phyloP scores from a whole-genome alignment of 1,140 invertebrate genomes.

The Carposina sasakii region DNA sequence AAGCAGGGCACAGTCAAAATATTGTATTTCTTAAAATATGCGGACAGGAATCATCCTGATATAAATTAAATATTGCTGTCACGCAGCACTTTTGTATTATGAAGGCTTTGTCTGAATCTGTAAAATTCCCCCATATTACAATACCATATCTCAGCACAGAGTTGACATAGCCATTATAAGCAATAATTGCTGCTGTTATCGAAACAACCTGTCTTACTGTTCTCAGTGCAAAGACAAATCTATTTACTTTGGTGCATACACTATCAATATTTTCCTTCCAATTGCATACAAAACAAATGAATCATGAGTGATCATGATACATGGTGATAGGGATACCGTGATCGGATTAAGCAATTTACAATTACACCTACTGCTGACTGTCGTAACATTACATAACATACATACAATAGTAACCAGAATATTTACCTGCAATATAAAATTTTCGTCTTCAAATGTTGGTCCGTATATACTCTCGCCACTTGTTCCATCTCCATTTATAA shows the following conservation, averaged over 20 bases:
- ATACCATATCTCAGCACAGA: not conserved
- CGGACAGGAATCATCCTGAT: not conserved
- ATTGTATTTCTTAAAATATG: not conserved
- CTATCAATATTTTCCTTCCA: not conserved
- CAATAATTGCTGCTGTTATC: not conserved
- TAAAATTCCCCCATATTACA: not conserved
- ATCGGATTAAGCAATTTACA: too few relatives aligned
- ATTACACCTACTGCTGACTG: too few relatives aligned
- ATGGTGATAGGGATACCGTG: too few relatives aligned
- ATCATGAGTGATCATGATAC: too few relatives aligned
- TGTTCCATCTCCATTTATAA: constrained; percentile 86
- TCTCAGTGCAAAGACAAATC: not conserved
- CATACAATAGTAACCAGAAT: not conserved
- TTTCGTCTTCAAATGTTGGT: constrained; percentile 90
- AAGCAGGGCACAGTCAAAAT: not conserved
- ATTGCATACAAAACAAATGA: too few relatives aligned
- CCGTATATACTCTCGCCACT: constrained; percentile 97
- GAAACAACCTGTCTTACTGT: not conserved
- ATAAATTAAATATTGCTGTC: not conserved
- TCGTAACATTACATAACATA: too few relatives aligned
- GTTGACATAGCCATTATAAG: not conserved
- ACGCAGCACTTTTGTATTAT: not conserved
- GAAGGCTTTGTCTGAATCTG: not conserved
- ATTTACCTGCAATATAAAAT: constrained; percentile 80
- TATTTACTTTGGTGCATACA: not conserved